Base-by-base conservation (phyloP, 2,797 vertebrate species). In the Enteromius viviparus region DNA sequence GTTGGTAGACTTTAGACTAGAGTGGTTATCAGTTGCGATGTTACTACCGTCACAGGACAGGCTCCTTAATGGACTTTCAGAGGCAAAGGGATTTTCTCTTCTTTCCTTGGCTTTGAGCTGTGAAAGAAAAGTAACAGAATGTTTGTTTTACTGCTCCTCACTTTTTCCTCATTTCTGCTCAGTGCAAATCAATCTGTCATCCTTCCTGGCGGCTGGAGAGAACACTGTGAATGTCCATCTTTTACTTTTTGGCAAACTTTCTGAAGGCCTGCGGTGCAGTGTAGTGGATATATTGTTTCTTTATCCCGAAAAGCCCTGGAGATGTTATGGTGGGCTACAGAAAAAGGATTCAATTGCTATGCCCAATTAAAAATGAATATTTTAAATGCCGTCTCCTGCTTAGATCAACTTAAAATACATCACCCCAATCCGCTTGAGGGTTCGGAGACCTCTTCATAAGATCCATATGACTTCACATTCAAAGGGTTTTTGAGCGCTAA, bases 141-240 rank as follows among this genome's bases (percentile, higher is more conserved):
- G 88, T 88, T 86, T 89, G 53, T 89, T 89, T 88, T 87, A 79
- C 79, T 85, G 12, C 85, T 88, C 87, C 60, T 70, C 19, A 64
- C 78, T 84, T 77, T 87, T 88, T 84, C 70, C 45, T 72, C 53
- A 53, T 42, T 86, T 80, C 32, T 85, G 49, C 68, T 82, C 40
- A 34, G 79, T 76, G 85, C 81, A 85, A 88, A 91, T 91, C 78
- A 87, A 88, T 91, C 87, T 88, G 84, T 90, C 84, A 85, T 82
- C 76, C 82, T 60, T 88, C 86, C 69, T 78, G 74, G 68, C 37
- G 53, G 55, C 75, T 88, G 74, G 81, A 76, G 84, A 83, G 78
- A 84, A 76, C 42, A 80, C 66, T 62, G 84, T 34, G 53, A 66
- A 83, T 47, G 55, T 76, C 74, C 74, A 55, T 40, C 37, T 69